Conservation (phyloP, 2,113 vertebrate species). For the Oreochromis aureus region DNA sequence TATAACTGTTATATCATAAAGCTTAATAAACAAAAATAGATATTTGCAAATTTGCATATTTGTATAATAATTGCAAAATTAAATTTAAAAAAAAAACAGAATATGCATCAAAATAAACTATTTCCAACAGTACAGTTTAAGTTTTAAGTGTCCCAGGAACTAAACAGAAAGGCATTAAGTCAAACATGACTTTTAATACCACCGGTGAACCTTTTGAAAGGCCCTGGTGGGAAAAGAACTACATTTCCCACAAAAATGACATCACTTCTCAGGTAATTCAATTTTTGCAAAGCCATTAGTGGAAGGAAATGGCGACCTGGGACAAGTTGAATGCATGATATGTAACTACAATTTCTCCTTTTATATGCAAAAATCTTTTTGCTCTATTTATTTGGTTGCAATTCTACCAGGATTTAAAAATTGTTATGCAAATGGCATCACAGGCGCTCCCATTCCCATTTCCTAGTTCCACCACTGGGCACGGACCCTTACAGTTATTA, state of each 20-base stretch:
- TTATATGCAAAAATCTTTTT: fast-evolving
- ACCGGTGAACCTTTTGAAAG: not conserved
- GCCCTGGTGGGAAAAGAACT: not conserved
- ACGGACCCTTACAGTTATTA: not conserved
- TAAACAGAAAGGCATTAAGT: fast-evolving
- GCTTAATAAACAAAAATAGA: not conserved
- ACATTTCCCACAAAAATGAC: not conserved
- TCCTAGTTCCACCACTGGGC: fast-evolving
- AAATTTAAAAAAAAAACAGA: fast-evolving
- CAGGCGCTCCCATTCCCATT: not conserved
- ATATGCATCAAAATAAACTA: not conserved
- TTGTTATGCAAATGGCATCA: not conserved
- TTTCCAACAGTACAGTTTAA: not conserved
- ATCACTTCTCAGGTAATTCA: fast-evolving
- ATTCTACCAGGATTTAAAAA: too few relatives aligned
- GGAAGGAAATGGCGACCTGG: not conserved
- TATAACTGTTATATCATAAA: not conserved
- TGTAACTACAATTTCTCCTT: not conserved
- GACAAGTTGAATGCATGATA: not conserved
- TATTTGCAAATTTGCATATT: fast-evolving
- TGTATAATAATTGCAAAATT: not conserved
- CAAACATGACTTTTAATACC: not conserved
- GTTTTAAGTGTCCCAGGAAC: fast-evolving
- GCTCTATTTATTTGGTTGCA: too few relatives aligned
- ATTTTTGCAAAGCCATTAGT: not conserved